phyloP scores from a whole-genome alignment of 2,888 invertebrate genomes.

The Agrilus cyanescens region DNA sequence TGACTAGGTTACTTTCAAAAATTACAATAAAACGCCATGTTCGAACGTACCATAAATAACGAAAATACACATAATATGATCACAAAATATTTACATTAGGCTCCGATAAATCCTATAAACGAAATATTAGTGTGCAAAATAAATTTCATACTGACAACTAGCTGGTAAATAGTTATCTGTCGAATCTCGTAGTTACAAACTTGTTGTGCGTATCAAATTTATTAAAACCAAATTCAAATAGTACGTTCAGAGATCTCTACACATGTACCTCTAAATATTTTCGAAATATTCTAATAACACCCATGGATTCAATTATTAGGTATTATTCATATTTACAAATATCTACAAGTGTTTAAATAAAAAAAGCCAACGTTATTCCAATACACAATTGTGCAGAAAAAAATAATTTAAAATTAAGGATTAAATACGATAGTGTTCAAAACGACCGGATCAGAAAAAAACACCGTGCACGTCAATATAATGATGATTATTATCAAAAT shows the following conservation, averaged over 20 bases:
- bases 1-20: conserved; percentile 37
- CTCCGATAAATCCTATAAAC: no score
- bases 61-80: conserved; percentile 15
- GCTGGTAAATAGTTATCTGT: conserved; percentile 10
- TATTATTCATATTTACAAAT: no score
- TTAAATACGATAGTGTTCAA: no score
- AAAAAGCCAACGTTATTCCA: no score
- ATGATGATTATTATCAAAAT: no score
- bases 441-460: no score
- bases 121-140: conserved; percentile 14
- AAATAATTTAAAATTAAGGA: no score
- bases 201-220: conserved; percentile 22
- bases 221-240: conserved; percentile 15
- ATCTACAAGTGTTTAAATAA: no score
- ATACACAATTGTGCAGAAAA: no score
- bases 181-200: conserved; percentile 7
- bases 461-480: no score
- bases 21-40: conserved; percentile 31
- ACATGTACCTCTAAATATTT: background rate
- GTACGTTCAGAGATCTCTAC: conserved; percentile 7
- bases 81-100: conserved; percentile 5
- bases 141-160: conserved; percentile 24
- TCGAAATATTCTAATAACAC: no score
- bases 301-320: no score
- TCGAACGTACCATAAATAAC: conserved; percentile 22